phyloP scores from a whole-genome alignment of 2,888 invertebrate genomes.

The Eupithecia dodoneata region DNA sequence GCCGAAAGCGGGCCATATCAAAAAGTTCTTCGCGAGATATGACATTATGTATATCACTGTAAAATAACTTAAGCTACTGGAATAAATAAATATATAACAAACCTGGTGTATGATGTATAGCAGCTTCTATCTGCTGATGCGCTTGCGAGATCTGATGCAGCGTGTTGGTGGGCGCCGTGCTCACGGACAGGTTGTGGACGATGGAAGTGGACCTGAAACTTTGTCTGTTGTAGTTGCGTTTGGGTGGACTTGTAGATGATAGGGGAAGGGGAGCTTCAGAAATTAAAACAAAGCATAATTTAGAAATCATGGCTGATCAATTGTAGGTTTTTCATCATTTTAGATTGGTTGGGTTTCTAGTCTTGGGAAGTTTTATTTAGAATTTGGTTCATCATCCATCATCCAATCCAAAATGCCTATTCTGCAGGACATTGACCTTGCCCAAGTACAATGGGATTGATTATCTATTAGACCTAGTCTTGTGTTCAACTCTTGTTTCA shows the following conservation, averaged over 20 bases:
- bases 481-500: too few species aligned
- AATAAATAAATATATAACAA: background rate
- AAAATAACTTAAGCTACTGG: too few species aligned
- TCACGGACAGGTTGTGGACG: slow-evolving; percentile 73
- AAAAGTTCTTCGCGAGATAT: too few species aligned
- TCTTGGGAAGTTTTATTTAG: too few species aligned
- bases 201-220: slow-evolving; percentile 66
- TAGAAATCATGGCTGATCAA: slow-evolving; percentile 61
- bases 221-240: background rate
- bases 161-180: slow-evolving; percentile 70
- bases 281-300: slow-evolving; percentile 61
- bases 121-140: slow-evolving; percentile 78
- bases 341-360: background rate
- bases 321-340: slow-evolving; percentile 68
- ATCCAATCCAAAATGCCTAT: too few species aligned
- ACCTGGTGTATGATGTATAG: slow-evolving; percentile 75
- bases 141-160: slow-evolving; percentile 85
- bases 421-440: too few species aligned
- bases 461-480: too few species aligned
- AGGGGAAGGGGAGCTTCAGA: slow-evolving; percentile 20
- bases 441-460: too few species aligned
- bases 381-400: too few species aligned
- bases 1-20: too few species aligned
- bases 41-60: too few species aligned
- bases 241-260: too few species aligned